Evolutionary conservation across 2,888 invertebrate genomes (phyloP), one percentile per base, ranked within the genome.

Genomic region (Sminthurides aquaticus): DNA sequence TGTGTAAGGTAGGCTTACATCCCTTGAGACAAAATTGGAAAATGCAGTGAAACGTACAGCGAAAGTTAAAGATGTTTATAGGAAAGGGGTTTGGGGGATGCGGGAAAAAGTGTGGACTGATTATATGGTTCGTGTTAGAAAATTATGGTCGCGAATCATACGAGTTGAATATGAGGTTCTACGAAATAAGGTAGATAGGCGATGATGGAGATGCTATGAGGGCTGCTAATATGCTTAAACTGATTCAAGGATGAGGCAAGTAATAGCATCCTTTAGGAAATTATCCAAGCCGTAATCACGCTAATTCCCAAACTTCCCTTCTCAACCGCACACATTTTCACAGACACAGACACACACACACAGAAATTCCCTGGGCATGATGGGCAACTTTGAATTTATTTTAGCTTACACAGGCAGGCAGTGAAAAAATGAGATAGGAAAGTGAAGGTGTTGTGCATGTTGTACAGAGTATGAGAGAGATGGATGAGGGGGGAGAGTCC

Each of bases 241-340:
- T 34, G n/a, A n/a, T 15, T 34, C 43, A 34, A 34, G 43, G 43
- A 34, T 34, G 43, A 15, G 5, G 8, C 43, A 34, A 34, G 43
- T 34, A 34, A 34, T 34, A 34, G 43, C 43, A 34, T 34, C 43
- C 43, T 34, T 34, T 34, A 34, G 43, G 8, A 34, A 34, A 34
- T 34, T 34, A 34, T 34, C 43, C 43, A 34, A 5, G 43, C 43
- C 43, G 15, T 56, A 62, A 62, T 62, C 18, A 57, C 29, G 20
- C 57, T 57, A 62, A 62, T 62, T 57, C 49, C 57, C 62, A 57
- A 49, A 49, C 62, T 62, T 62, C 62, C 49, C 57, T 62, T 57
- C 49, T 20, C 55, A 62, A 48, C 62, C 62, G 49, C 62, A 57
- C 22, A 56, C 57, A 62, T 62, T 62, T 57, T n/a, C 22, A 25